phyloP scores from a whole-genome alignment of 1,140 invertebrate genomes.

The Sminthurinus signatus region DNA sequence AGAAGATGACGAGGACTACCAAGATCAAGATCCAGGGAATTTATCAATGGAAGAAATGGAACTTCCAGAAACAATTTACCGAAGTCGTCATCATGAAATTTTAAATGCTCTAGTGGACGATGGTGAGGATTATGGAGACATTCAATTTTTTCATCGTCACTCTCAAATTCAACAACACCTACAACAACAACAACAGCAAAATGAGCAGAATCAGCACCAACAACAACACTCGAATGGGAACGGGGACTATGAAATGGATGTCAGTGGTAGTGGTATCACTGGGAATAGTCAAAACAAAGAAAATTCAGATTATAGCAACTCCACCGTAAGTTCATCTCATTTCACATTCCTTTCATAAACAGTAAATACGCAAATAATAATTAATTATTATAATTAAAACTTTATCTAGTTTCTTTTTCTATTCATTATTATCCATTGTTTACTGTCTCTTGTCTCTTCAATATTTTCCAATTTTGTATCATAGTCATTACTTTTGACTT shows the following conservation, averaged over 20 bases:
- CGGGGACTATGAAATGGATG: not conserved
- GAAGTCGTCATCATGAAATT: not conserved
- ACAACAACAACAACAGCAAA: conserved; percentile 8
- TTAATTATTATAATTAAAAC: no score
- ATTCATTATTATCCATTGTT: no score
- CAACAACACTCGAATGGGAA: not conserved
- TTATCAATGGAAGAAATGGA: conserved; percentile 10
- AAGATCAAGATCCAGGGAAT: no score
- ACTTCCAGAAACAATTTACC: not conserved
- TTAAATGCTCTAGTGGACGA: not conserved
- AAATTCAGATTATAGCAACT: conserved; percentile 4
- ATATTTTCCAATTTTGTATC: no score
- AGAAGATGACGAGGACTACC: no score
- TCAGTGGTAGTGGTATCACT: not conserved
- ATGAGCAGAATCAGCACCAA: not conserved
- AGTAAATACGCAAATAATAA: no score
- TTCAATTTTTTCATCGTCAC: conserved; percentile 31
- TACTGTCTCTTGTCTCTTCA: no score
- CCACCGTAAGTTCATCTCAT: conserved; percentile 19
- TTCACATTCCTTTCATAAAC: no score
- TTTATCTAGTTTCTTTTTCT: no score
- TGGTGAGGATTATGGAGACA: conserved; percentile 26
- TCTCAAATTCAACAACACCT: conserved; percentile 4
- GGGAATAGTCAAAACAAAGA: not conserved
- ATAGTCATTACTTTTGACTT: no score